phyloP scores from a whole-genome alignment of 2,113 vertebrate species.

The Trochalopteron elliotii region DNA sequence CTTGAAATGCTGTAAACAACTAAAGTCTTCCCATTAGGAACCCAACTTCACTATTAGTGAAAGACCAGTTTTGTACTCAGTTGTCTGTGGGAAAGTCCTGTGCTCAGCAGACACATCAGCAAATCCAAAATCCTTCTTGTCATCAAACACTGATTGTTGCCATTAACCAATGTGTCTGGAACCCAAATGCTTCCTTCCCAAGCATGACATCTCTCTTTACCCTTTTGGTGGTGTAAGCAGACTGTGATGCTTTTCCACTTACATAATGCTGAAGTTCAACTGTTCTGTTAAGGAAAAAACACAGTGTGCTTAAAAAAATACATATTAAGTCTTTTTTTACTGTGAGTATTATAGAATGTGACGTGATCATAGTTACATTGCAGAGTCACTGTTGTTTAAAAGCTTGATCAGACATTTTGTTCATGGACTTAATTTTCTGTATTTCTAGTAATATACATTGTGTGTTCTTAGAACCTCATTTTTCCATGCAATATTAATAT shows the following conservation, averaged over 20 bases:
- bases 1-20: not conserved
- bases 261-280: not conserved
- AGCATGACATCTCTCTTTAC: not conserved
- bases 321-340: not conserved
- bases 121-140: not conserved
- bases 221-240: not conserved
- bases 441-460: not conserved
- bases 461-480: not conserved
- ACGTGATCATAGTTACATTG: not conserved
- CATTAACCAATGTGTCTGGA: not conserved
- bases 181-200: not conserved
- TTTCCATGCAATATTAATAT: not conserved
- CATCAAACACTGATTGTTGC: not conserved
- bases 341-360: not conserved
- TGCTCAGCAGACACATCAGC: not conserved
- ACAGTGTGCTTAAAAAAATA: not conserved
- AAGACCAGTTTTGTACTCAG: not conserved
- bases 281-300: not conserved
- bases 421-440: not conserved
- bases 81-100: not conserved
- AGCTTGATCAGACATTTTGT: not conserved
- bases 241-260: not conserved
- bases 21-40: not conserved
- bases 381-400: not conserved
- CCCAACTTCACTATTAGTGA: not conserved